Evolutionary conservation across 2,113 vertebrate species (phyloP).

Genomic region (Actenoides hombroni): DNA sequence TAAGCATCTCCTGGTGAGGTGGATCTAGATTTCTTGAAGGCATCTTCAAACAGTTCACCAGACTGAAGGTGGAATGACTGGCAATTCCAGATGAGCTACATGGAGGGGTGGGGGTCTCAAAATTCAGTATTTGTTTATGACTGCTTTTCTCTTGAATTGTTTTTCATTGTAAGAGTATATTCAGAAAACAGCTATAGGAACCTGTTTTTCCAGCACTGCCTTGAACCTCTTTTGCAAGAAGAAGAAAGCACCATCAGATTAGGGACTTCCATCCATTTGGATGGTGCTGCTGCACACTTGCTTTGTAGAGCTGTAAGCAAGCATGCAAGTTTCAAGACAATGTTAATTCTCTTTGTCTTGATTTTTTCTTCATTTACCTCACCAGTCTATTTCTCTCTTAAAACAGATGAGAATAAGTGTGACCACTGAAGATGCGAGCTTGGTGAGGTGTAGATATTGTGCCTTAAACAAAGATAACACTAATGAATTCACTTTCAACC

Average conservation of each 20-base stretch:
- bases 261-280: neutral
- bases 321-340: neutral
- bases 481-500: conserved; percentile 82
- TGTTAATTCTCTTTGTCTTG: neutral
- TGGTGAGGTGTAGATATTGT: conserved; percentile 42
- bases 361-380: neutral
- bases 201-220: neutral
- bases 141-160: neutral
- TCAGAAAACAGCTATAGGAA: neutral
- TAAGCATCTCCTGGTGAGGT: neutral
- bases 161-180: neutral
- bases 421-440: neutral
- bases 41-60: neutral
- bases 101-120: rapidly evolving
- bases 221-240: neutral
- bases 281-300: neutral
- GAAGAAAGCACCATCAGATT: neutral
- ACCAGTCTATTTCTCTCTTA: neutral
- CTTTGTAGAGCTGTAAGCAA: neutral
- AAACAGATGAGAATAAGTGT: neutral
- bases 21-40: neutral
- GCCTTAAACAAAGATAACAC: conserved; percentile 72
- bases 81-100: neutral
- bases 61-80: neutral
- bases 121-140: neutral